Evolutionary conservation across 2,888 invertebrate species (phyloP).

Genomic region (Melanostoma scalare): DNA sequence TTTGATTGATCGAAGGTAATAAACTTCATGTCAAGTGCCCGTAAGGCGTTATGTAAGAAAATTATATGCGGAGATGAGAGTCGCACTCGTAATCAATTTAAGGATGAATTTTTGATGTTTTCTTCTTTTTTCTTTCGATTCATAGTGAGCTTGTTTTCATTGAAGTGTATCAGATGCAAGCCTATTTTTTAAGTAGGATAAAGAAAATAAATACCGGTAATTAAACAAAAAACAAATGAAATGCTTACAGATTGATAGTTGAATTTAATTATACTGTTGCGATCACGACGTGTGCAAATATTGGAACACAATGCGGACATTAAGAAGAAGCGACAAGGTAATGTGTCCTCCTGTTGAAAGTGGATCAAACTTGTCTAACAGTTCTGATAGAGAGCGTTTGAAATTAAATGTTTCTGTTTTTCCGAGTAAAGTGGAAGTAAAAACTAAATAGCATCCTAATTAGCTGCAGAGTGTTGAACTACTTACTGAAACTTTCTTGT

Average conservation of each 20-base stretch:
- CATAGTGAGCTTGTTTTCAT: no score
- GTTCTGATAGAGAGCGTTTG: conserved; percentile 14
- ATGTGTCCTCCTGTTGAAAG: conserved; percentile 42
- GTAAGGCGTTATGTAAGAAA: conserved; percentile 35
- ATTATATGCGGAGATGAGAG: neutral
- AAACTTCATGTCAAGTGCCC: neutral
- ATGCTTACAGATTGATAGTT: no score
- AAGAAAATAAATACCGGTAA: no score
- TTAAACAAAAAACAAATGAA: no score
- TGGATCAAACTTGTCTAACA: conserved; percentile 45
- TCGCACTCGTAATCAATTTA: neutral
- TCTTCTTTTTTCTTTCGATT: no score
- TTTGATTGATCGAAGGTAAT: conserved; percentile 23
- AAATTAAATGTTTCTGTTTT: no score
- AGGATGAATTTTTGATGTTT: no score
- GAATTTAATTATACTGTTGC: no score
- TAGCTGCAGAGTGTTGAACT: conserved; percentile 1
- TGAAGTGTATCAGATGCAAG: no score
- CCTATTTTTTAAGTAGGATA: no score
- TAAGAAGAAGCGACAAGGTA: neutral
- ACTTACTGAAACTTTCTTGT: conserved; percentile 19
- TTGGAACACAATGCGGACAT: neutral
- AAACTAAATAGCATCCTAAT: neutral
- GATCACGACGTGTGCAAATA: no score
- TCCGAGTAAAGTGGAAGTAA: neutral